Evolutionary conservation across 1,140 invertebrate species (phyloP), one percentile per base, ranked within the genome.

Genomic region (Marisa cornuarietis): DNA sequence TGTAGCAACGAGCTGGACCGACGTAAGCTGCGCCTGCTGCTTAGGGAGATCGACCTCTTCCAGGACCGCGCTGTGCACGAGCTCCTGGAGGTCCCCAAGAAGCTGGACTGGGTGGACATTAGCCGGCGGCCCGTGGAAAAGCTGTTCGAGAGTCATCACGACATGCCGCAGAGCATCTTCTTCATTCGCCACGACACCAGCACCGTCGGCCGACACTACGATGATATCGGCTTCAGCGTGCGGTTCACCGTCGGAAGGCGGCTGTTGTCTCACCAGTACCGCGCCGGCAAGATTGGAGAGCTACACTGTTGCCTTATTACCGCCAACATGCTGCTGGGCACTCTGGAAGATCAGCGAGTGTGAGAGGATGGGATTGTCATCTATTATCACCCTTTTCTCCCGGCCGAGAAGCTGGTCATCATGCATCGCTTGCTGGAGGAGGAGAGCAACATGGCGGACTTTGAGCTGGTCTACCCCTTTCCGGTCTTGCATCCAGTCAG

Each of bases 141-240:
- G 49, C 82, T 83, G 68, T 85, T 82, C 62, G 85, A 86, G 79
- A 82, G 79, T 42, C 81, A 54, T 31, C 81, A 86, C 22, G 84
- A 86, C 49, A 69, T 85, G 42, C 83, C 85, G 14, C 85, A 86
- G 72, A 86, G 85, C 74, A 71, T 86, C 11, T 85, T 86, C 73
- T 61, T 83, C 22, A 71, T 86, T 13, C 80, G 81, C 68, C 75
- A 79, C 61, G 81, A 79, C 76, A 72, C 73, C 52, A 76, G 76
- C 76, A 22, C 52, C 52, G 8, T 42, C 49, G 1, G 20, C 18
- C n/a, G 26, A 11, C 51, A 24, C 58, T 8, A 75, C 18, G 51
- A 61, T n/a, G n/a, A 52, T 24, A 52, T 52, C 5, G 73, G 73
- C 16, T 22, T 24, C 76, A 65, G 24, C 69, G 49, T 24, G 69